A percentile compares a stretch with the other conserved stretches of the same genome.
phyloP scores from a whole-genome alignment of 2,797 vertebrate species.

The Enteromius trimaculatus region DNA sequence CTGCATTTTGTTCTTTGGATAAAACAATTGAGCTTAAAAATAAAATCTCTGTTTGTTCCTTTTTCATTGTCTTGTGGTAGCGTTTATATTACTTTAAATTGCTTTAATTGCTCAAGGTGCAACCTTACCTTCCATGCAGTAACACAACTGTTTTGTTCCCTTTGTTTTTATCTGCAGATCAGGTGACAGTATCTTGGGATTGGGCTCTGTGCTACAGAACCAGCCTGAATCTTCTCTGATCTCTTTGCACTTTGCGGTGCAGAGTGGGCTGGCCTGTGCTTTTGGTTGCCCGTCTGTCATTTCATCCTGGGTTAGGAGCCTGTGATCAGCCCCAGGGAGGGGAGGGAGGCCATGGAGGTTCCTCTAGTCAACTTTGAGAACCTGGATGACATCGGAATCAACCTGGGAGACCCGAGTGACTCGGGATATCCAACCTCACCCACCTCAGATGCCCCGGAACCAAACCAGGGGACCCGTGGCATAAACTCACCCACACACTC shows the following conservation, averaged over 20 bases:
- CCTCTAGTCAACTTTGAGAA: constrained; percentile 93
- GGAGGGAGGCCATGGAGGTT: constrained; percentile 89
- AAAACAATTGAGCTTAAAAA: not conserved
- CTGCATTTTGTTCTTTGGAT: not conserved
- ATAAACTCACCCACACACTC: constrained; percentile 72
- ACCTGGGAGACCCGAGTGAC: constrained; percentile 84
- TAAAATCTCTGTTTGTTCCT: constrained; percentile 3
- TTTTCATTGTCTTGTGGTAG: not conserved
- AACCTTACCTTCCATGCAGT: constrained; percentile 43
- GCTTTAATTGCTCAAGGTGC: constrained; percentile 30
- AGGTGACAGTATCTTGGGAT: constrained; percentile 59
- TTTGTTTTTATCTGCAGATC: constrained; percentile 69
- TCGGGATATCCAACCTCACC: constrained; percentile 84
- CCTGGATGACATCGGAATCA: constrained; percentile 85
- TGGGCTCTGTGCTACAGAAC: constrained; percentile 46
- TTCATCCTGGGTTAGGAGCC: constrained; percentile 64
- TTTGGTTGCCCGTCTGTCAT: constrained; percentile 64
- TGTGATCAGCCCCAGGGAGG: constrained; percentile 76
- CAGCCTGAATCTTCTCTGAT: constrained; percentile 51
- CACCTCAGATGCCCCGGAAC: constrained; percentile 74
- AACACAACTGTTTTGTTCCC: constrained; percentile 53
- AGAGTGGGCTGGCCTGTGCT: constrained; percentile 42
- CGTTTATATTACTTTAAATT: constrained; percentile 34
- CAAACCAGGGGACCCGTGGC: constrained; percentile 67
- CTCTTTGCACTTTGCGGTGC: constrained; percentile 31